Evolutionary conservation across 2,888 invertebrate species (phyloP).

Genomic region (Drosophila kambysellisi): DNA sequence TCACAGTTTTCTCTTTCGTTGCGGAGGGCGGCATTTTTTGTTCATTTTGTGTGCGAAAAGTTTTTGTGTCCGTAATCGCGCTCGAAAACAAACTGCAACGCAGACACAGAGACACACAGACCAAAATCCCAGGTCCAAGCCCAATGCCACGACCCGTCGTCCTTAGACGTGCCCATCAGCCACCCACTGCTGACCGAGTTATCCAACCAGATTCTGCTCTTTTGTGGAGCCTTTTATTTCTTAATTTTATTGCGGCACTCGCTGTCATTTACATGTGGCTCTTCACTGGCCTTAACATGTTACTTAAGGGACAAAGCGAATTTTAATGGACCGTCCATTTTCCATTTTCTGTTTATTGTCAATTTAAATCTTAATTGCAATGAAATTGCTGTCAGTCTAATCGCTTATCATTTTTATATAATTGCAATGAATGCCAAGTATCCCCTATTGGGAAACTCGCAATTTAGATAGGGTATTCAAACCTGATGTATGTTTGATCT

Average conservation of each 20-base stretch:
- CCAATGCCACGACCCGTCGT: background rate
- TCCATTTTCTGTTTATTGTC: slow-evolving; percentile 12
- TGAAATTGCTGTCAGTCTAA: background rate
- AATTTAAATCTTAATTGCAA: slow-evolving; percentile 41
- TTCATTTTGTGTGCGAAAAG: slow-evolving; percentile 42
- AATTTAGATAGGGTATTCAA: background rate
- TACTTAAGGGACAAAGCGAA: slow-evolving; percentile 38
- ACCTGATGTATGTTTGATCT: background rate
- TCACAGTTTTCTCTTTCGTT: slow-evolving; percentile 31
- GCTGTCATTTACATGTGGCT: slow-evolving; percentile 50
- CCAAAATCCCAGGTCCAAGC: background rate
- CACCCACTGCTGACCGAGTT: slow-evolving; percentile 3
- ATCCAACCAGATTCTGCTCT: slow-evolving; percentile 18
- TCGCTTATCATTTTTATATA: background rate
- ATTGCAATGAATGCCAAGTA: background rate
- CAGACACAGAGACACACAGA: background rate
- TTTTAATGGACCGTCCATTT: slow-evolving; percentile 36
- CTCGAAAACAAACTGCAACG: slow-evolving; percentile 8
- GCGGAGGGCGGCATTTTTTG: slow-evolving; percentile 38
- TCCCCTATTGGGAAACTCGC: background rate
- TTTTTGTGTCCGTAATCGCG: slow-evolving; percentile 31
- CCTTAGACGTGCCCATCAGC: background rate
- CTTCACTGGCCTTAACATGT: slow-evolving; percentile 23
- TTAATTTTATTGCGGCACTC: slow-evolving; percentile 57
- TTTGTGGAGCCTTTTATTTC: slow-evolving; percentile 48